Evolutionary conservation across 30 jellyfish, hydroid and myxozoan species (phyloP).

Genomic region (Sanderia malayensis): DNA sequence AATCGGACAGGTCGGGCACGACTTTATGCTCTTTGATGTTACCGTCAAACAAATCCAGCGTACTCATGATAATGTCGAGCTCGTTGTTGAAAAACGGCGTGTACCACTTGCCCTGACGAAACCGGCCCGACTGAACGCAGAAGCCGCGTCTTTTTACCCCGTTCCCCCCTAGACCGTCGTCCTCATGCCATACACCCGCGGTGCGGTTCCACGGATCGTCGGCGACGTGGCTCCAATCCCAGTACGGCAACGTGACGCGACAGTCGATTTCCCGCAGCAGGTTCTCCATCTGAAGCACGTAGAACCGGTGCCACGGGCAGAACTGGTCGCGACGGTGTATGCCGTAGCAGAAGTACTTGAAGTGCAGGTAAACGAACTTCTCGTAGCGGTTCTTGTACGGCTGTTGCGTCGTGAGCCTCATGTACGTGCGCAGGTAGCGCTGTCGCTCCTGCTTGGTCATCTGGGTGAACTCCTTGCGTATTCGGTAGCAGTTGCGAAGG

Average conservation of each 20-base stretch:
- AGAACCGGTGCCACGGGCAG: conserved; percentile 96
- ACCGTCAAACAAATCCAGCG: conserved; percentile 61
- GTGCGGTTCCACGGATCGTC: conserved; percentile 75
- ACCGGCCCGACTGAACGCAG: conserved; percentile 75
- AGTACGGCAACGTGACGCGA: conserved; percentile 79
- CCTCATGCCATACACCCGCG: conserved; percentile 55
- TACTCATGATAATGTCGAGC: conserved; percentile 57
- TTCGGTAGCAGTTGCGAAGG: conserved; percentile 64
- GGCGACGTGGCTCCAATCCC: conserved; percentile 89
- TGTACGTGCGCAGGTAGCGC: conserved; percentile 65
- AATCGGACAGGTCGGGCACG: conserved; percentile 68
- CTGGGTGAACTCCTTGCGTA: conserved; percentile 89
- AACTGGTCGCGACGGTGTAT: conserved; percentile 65
- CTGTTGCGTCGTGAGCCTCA: conserved; percentile 58
- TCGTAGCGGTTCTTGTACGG: conserved; percentile 72
- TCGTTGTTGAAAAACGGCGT: conserved; percentile 89
- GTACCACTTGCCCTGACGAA: conserved; percentile 77
- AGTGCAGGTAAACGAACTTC: conserved; percentile 79
- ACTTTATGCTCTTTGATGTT: conserved; percentile 31
- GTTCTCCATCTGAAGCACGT: conserved; percentile 67
- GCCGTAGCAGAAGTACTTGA: conserved; percentile 91
- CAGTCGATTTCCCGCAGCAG: conserved; percentile 84
- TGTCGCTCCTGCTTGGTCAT: conserved; percentile 74
- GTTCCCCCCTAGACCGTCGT: conserved; percentile 80
- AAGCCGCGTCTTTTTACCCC: conserved; percentile 63